Base-by-base conservation (phyloP, 2,113 vertebrate genomes). In the Engystomops pustulosus region DNA sequence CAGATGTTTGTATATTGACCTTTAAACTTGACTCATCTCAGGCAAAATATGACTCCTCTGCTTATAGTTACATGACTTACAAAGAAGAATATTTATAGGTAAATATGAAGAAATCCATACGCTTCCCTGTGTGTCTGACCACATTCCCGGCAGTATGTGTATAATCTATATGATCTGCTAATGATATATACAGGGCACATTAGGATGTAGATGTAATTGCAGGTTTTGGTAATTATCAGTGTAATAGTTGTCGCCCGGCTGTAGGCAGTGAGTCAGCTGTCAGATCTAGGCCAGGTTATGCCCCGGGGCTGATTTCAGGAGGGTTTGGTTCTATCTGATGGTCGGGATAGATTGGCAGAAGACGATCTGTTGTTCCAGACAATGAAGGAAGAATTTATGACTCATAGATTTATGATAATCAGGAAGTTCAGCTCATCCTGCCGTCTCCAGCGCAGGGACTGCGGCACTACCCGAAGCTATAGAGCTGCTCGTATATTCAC, bases 211-310 rank as follows among this genome's bases (percentile, higher is more conserved):
- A 62, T 30, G 17, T n/a, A 9, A 6, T 58, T 38, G 0, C 17
- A 27, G 51, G 32, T 8, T 53, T 6, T 2, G 9, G 34, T 23
- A 25, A 36, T 30, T 23, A 17, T 32, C 4, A 23, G 8, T 38
- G n/a, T 45, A 47, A n/a, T 6, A 18, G 9, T 4, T 27, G 14
- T 36, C 20, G 18, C 30, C 49, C 30, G 49, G 41, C 7, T 45
- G 4, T 77, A 12, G 18, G n/a, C 3, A 4, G 51, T 78, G 75
- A 78, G 75, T 78, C 75, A 78, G 75, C 9, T 1, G 32, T 23
- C 75, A 36, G 34, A 78, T 78, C 30, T 78, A 78, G 75, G 75
- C 51, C 75, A 60, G 20, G 12, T 25, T 27, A 27, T 60, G 75
- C n/a, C 74, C 75, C 32, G 75, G 51, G 75, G 75, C 75, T 58